Conservation (phyloP, 2,888 invertebrate species). For the Salpingus planirostris region DNA sequence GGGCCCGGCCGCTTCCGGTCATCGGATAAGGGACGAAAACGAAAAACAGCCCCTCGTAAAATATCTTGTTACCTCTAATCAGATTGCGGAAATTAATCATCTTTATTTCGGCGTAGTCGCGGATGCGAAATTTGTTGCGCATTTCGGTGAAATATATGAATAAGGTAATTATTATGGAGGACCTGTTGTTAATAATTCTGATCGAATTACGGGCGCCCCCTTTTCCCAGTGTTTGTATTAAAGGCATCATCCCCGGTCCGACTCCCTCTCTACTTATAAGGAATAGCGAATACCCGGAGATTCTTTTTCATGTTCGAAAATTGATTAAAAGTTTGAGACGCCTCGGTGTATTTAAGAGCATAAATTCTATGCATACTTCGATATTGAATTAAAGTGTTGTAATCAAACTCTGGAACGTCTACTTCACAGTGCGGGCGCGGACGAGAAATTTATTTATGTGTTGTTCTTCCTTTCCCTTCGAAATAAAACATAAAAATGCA, state of each 20-base stretch:
- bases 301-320: constrained; percentile 42
- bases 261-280: constrained; percentile 11
- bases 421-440: constrained; percentile 11
- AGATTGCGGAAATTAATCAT: too few species aligned
- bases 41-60: too few species aligned
- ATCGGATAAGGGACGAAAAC: too few species aligned
- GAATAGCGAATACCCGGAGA: constrained; percentile 23
- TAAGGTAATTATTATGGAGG: constrained; percentile 11
- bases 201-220: constrained; percentile 23
- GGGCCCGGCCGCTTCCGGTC: too few species aligned
- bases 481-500: constrained; percentile 41
- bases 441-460: constrained; percentile 37
- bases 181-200: constrained; percentile 24
- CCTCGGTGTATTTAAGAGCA: constrained; percentile 41
- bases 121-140: too few species aligned
- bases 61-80: too few species aligned
- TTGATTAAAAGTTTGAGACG: constrained; percentile 43
- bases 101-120: too few species aligned
- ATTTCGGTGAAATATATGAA: background rate
- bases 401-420: constrained; percentile 30
- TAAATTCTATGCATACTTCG: constrained; percentile 44
- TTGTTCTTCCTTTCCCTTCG: constrained; percentile 31
- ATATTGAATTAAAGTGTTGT: constrained; percentile 44
- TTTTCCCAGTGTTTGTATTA: constrained; percentile 20
- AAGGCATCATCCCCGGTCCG: constrained; percentile 18